phyloP scores from a whole-genome alignment of 2,113 vertebrate genomes.

The Peromyscus californicus region DNA sequence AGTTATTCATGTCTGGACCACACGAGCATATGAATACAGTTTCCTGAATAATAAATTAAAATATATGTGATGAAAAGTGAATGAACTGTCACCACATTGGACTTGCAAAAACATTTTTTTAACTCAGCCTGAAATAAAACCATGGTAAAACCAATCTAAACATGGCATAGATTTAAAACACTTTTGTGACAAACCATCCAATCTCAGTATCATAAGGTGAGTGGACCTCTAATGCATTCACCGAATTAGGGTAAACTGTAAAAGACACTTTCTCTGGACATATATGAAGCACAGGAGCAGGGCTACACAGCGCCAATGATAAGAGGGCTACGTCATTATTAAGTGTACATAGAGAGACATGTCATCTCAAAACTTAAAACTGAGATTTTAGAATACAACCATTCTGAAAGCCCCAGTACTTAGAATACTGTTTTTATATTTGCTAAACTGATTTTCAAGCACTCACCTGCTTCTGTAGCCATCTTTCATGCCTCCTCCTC shows the following conservation, averaged over 20 bases:
- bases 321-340: background rate
- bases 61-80: constrained; percentile 43
- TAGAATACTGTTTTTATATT: background rate
- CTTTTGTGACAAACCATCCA: constrained; percentile 1
- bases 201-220: constrained; percentile 12
- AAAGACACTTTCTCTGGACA: constrained; percentile 29
- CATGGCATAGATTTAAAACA: constrained; percentile 24
- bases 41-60: constrained; percentile 42
- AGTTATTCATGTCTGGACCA: background rate
- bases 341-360: background rate
- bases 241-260: background rate
- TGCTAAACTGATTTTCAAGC: constrained; percentile 15
- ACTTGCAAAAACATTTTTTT: constrained; percentile 9
- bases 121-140: constrained; percentile 44
- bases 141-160: constrained; percentile 11
- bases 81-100: background rate
- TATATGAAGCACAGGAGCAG: background rate
- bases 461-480: constrained; percentile 89
- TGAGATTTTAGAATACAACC: background rate
- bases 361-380: constrained; percentile 43
- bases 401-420: background rate
- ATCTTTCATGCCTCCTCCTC: constrained; percentile 88
- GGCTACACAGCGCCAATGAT: background rate
- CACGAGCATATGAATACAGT: background rate
- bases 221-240: constrained; percentile 26